Evolutionary conservation across 2,888 invertebrate species (phyloP).

Genomic region (Drosophila mercatorum): DNA sequence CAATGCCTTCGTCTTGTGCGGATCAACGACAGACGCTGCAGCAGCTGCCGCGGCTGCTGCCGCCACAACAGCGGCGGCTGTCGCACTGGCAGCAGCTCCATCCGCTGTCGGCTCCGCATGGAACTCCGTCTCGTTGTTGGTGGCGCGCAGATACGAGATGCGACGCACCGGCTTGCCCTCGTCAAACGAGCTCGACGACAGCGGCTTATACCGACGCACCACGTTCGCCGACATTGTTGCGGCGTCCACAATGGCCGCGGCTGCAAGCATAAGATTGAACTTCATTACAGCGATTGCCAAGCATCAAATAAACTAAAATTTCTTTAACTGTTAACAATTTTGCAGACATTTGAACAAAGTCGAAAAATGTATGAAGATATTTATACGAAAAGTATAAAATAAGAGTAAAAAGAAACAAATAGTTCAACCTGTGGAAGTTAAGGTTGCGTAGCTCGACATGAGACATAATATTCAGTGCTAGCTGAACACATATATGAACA

Average conservation of each 20-base stretch:
- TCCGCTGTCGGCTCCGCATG: slow-evolving; percentile 64
- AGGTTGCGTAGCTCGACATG: too few species aligned
- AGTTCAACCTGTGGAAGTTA: too few species aligned
- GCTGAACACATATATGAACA: too few species aligned
- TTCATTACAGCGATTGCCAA: not conserved
- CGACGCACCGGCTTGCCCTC: slow-evolving; percentile 94
- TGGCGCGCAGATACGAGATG: slow-evolving; percentile 97
- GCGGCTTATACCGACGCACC: slow-evolving; percentile 82
- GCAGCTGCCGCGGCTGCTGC: slow-evolving; percentile 54
- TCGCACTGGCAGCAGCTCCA: slow-evolving; percentile 41
- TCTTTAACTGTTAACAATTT: not conserved
- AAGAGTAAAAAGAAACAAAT: too few species aligned
- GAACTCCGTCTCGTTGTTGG: slow-evolving; percentile 90
- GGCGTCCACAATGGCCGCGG: slow-evolving; percentile 54
- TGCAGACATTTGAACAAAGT: not conserved
- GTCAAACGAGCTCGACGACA: slow-evolving; percentile 87
- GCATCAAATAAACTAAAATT: not conserved
- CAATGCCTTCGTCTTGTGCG: slow-evolving; percentile 65
- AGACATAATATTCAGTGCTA: too few species aligned
- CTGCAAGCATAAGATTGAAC: slow-evolving; percentile 23
- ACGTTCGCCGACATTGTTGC: slow-evolving; percentile 54
- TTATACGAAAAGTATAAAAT: too few species aligned
- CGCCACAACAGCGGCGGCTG: slow-evolving; percentile 15
- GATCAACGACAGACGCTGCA: slow-evolving; percentile 60
- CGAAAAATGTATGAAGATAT: not conserved